A percentile compares a stretch with the other conserved stretches of the same genome.
Evolutionary conservation across 2,888 invertebrate species (phyloP).

Genomic region (Amiota communis): DNA sequence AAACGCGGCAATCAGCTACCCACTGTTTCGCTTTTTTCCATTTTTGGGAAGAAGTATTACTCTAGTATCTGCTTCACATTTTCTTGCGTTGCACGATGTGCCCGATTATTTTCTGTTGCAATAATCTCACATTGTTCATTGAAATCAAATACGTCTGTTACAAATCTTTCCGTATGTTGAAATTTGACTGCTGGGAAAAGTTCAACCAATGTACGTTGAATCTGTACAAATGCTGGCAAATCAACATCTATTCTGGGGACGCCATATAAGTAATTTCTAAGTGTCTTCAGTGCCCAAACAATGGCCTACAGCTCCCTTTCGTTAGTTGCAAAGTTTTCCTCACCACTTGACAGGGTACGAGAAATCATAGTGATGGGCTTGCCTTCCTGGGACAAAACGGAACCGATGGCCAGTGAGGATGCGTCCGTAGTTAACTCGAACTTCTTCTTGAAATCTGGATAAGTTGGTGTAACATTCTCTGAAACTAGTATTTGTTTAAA

Average conservation of each 20-base stretch:
- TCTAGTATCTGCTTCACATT: no score
- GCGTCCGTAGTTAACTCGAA: no score
- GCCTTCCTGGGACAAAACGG: background rate
- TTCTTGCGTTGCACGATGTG: no score
- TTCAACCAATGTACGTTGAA: background rate
- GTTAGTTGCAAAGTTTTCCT: background rate
- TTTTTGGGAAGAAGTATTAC: no score
- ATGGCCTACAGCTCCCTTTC: background rate
- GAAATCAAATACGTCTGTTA: no score
- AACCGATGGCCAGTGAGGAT: background rate
- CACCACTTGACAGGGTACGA: background rate
- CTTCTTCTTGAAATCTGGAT: background rate
- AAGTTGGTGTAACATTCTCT: background rate
- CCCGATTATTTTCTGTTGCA: background rate
- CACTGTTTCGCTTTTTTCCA: no score
- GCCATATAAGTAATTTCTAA: background rate
- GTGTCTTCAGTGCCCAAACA: slow-evolving; percentile 1
- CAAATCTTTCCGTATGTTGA: background rate
- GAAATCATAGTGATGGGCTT: background rate
- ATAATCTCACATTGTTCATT: background rate
- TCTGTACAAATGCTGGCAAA: no score
- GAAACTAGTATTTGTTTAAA: background rate
- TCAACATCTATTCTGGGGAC: background rate
- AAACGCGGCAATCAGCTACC: no score
- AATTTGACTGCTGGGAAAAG: background rate